Conservation (phyloP, 2,797 vertebrate species). For the Anguilla marmorata region DNA sequence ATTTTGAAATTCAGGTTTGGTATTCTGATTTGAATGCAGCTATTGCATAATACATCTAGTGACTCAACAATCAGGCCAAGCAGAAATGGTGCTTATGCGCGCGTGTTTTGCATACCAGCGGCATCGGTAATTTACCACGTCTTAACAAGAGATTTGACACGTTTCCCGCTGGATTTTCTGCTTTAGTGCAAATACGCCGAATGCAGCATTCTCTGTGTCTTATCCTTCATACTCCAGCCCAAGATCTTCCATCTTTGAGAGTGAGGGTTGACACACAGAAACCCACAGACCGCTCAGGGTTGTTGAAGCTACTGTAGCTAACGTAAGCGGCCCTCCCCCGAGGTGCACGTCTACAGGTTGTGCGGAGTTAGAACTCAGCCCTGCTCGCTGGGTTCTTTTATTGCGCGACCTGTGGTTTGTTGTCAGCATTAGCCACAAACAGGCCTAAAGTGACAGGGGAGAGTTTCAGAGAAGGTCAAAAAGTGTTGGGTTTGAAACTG, state of each 20-base stretch:
- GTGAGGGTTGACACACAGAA: not conserved
- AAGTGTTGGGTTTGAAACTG: not conserved
- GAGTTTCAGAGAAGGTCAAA: not conserved
- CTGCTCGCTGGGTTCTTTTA: not conserved
- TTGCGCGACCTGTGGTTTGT: not conserved
- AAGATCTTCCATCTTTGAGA: not conserved
- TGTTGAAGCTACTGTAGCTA: not conserved
- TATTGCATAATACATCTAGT: constrained; percentile 58
- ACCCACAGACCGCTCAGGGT: not conserved
- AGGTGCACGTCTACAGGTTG: not conserved
- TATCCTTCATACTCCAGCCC: not conserved
- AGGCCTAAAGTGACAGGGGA: not conserved
- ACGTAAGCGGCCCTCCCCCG: not conserved
- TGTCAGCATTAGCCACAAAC: not conserved
- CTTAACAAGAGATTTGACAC: not conserved
- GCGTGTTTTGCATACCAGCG: constrained; percentile 38
- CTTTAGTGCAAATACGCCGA: not conserved
- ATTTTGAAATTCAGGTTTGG: constrained; percentile 22
- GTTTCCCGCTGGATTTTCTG: not conserved
- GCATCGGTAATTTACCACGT: not conserved
- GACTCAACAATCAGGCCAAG: constrained; percentile 49
- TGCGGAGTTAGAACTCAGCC: not conserved
- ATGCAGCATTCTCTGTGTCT: not conserved
- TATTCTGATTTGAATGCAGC: constrained; percentile 45
- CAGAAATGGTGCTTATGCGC: constrained; percentile 44